These are phyloP conservation scores for Dyspetes luteomarginatus DNA, from an alignment of 2,888 invertebrate genomes.

Conservation along the genomic window DNA sequence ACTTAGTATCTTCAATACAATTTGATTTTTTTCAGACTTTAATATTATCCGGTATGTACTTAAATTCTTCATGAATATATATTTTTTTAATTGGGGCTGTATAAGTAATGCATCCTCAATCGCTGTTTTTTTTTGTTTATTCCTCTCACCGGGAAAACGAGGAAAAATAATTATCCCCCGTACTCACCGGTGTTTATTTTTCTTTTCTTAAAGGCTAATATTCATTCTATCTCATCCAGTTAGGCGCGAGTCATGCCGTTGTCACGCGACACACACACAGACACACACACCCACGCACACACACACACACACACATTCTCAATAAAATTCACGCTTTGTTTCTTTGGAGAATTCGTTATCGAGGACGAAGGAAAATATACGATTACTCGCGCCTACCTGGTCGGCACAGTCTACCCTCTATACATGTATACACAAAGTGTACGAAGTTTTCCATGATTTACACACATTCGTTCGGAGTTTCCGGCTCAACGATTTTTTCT, in stretches of 20 bases:
- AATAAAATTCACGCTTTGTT: slow-evolving; percentile 14
- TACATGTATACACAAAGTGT: slow-evolving; percentile 63
- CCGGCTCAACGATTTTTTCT: slow-evolving; percentile 24
- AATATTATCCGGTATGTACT: too few species aligned
- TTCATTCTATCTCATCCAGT: slow-evolving; percentile 53
- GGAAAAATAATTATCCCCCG: slow-evolving; percentile 30
- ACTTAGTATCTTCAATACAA: too few species aligned
- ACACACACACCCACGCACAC: not conserved
- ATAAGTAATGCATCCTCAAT: too few species aligned
- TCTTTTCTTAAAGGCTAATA: slow-evolving; percentile 49
- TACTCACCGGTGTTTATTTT: slow-evolving; percentile 13
- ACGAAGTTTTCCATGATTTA: slow-evolving; percentile 57
- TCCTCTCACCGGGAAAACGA: slow-evolving; percentile 33
- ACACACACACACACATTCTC: not conserved
- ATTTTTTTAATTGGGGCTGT: too few species aligned
- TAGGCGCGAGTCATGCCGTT: slow-evolving; percentile 39
- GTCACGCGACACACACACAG: not conserved
- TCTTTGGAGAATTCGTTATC: slow-evolving; percentile 47
- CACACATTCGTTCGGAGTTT: slow-evolving; percentile 46
- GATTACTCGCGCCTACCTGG: slow-evolving; percentile 55
- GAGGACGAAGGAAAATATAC: slow-evolving; percentile 59
- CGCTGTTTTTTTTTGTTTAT: slow-evolving; percentile 22
- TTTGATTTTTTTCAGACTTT: too few species aligned
- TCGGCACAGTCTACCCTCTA: slow-evolving; percentile 63
- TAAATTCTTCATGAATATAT: too few species aligned